Conservation (phyloP, 2,797 vertebrate genomes). For the Erethizon dorsatum region DNA sequence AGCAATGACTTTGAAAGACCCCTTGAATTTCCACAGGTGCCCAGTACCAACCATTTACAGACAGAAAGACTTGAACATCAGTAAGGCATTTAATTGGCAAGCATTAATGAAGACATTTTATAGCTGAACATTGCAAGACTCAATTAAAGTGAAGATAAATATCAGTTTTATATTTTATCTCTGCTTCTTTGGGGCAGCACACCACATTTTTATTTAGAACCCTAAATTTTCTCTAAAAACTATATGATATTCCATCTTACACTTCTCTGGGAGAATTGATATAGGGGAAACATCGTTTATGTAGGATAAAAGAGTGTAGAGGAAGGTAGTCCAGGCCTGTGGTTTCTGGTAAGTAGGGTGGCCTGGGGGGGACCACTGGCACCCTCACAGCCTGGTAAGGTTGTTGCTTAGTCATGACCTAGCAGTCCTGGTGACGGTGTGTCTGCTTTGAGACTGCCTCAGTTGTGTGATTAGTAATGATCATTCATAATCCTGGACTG, state of each 20-base stretch:
- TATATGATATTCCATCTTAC: background rate
- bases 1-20: constrained; percentile 50
- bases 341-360: constrained; percentile 17
- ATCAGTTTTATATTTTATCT: constrained; percentile 61
- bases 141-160: background rate
- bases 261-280: constrained; percentile 17
- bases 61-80: constrained; percentile 20
- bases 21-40: constrained; percentile 62
- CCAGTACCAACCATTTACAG: constrained; percentile 41
- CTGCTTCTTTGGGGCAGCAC: constrained; percentile 19
- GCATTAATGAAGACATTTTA: constrained; percentile 44
- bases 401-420: background rate
- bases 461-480: background rate
- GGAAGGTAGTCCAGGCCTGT: background rate
- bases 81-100: constrained; percentile 31
- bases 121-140: constrained; percentile 1
- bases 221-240: constrained; percentile 63
- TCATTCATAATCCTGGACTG: background rate
- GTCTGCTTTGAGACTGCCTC: background rate
- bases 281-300: constrained; percentile 30
- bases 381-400: background rate
- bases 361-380: background rate
- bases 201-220: constrained; percentile 16
- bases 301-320: background rate
- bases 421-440: background rate